Conservation (phyloP, 2,888 invertebrate species). For the Xylocampa areola region DNA sequence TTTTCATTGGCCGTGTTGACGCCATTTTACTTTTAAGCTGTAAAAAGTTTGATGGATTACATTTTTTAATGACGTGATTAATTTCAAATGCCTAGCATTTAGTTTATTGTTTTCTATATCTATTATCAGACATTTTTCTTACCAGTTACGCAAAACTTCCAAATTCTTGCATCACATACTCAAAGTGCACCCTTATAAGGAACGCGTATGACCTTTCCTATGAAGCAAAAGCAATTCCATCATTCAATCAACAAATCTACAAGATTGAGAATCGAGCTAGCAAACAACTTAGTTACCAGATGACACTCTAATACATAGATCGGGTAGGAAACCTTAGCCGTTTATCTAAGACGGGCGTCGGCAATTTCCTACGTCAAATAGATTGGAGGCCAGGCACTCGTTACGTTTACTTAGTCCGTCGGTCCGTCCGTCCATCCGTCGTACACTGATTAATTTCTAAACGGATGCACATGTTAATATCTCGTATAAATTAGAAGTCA, state of each 20-base stretch:
- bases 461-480: slow-evolving; percentile 68
- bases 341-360: slow-evolving; percentile 83
- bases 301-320: slow-evolving; percentile 64
- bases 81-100: background rate
- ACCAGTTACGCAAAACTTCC: background rate
- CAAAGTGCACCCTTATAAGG: background rate
- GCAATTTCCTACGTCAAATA: slow-evolving; percentile 87
- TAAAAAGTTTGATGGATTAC: background rate
- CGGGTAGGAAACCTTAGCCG: slow-evolving; percentile 67
- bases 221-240: slow-evolving; percentile 14
- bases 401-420: slow-evolving; percentile 70
- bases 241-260: slow-evolving; percentile 38
- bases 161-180: background rate
- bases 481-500: slow-evolving; percentile 68
- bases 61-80: too few species aligned
- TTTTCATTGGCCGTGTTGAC: slow-evolving; percentile 31
- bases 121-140: background rate
- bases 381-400: slow-evolving; percentile 77
- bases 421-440: slow-evolving; percentile 68
- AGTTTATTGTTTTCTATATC: background rate
- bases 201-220: slow-evolving; percentile 9
- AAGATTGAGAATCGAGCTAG: slow-evolving; percentile 30
- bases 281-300: slow-evolving; percentile 48
- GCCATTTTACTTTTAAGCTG: slow-evolving; percentile 1
- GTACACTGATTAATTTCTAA: slow-evolving; percentile 76